Conservation (phyloP, 1,140 invertebrate species). For the Adoxophyes honmai region DNA sequence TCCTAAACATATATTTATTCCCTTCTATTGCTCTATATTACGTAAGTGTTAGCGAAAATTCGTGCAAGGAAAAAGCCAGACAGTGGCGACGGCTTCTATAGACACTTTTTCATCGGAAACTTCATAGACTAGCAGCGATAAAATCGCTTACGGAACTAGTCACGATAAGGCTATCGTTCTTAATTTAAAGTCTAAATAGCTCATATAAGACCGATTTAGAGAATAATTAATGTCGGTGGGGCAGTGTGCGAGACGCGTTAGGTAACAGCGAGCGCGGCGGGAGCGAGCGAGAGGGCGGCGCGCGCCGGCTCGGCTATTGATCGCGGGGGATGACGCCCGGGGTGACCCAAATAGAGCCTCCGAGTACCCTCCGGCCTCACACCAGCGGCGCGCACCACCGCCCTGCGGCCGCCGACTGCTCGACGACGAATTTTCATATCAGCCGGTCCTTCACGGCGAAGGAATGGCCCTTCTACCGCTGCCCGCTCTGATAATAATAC, state of each 20-base stretch:
- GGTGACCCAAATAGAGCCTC: slow-evolving; percentile 76
- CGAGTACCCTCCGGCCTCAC: slow-evolving; percentile 42
- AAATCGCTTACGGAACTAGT: background rate
- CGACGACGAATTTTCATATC: slow-evolving; percentile 73
- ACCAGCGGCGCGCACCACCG: slow-evolving; percentile 37
- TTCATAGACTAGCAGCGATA: background rate
- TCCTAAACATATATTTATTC: no score
- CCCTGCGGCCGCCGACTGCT: slow-evolving; percentile 39
- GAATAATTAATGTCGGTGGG: slow-evolving; percentile 62
- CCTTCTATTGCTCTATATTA: slow-evolving; percentile 26
- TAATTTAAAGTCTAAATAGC: slow-evolving; percentile 32
- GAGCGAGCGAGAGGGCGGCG: slow-evolving; percentile 57
- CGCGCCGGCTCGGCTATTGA: slow-evolving; percentile 70
- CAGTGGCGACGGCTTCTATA: background rate
- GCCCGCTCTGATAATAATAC: slow-evolving; percentile 49
- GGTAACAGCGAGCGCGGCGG: slow-evolving; percentile 47
- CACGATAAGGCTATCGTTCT: slow-evolving; percentile 15
- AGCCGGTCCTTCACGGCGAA: slow-evolving; percentile 54
- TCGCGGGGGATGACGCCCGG: slow-evolving; percentile 70
- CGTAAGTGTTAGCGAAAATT: slow-evolving; percentile 19
- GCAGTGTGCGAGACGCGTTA: slow-evolving; percentile 55
- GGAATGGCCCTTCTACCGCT: slow-evolving; percentile 44
- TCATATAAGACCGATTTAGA: slow-evolving; percentile 41
- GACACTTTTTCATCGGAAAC: background rate
- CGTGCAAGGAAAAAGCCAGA: slow-evolving; percentile 14